Percentiles rank a stretch among this genome's conserved stretches.
These are phyloP conservation scores for Novumbra hubbsi DNA, from an alignment of 2,797 vertebrate genomes.

Conservation along the genomic window DNA sequence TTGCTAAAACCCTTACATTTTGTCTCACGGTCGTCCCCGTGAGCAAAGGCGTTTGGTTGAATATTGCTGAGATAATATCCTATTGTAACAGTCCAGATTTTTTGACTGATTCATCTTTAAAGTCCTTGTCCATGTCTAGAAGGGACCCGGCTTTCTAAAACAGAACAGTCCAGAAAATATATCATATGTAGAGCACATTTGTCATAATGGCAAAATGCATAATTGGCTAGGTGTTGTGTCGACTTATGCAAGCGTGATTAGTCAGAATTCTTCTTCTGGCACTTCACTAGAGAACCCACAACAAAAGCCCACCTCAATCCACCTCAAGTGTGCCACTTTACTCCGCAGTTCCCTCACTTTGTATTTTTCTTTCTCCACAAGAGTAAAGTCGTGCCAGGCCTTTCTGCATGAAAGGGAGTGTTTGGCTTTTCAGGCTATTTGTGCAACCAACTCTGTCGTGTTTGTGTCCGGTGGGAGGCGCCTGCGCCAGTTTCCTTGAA, in stretches of 20 bases:
- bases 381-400: conserved; percentile 54
- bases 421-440: conserved; percentile 70
- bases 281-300: conserved; percentile 37
- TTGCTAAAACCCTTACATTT: background rate
- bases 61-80: conserved; percentile 19
- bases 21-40: background rate
- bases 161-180: conserved; percentile 40
- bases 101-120: conserved; percentile 40
- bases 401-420: conserved; percentile 65
- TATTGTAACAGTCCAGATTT: conserved; percentile 23
- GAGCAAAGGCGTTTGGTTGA: background rate
- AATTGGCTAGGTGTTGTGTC: conserved; percentile 39
- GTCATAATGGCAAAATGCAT: conserved; percentile 37
- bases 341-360: conserved; percentile 63
- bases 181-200: conserved; percentile 37
- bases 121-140: conserved; percentile 43
- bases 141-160: conserved; percentile 31
- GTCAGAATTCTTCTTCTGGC: conserved; percentile 43
- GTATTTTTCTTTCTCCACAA: conserved; percentile 51
- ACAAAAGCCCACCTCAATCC: conserved; percentile 58
- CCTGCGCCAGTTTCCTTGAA: conserved; percentile 73
- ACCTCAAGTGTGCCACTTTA: conserved; percentile 59
- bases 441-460: conserved; percentile 69
- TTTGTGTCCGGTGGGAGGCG: conserved; percentile 73
- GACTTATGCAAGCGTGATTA: conserved; percentile 47